Evolutionary conservation across 1,140 invertebrate genomes (phyloP).

Genomic region (Drosophila burlai): DNA sequence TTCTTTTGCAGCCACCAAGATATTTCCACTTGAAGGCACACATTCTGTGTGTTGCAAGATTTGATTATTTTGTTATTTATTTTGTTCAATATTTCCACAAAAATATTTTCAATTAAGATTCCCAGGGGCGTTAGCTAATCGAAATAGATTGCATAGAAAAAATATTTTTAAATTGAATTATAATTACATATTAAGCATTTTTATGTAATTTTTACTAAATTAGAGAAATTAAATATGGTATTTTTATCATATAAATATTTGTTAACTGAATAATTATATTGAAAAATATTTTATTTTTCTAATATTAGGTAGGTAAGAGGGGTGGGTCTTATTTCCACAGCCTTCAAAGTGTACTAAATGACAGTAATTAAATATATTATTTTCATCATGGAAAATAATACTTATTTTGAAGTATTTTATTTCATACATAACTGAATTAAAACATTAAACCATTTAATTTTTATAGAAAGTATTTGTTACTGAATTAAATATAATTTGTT

Average conservation of each 20-base stretch:
- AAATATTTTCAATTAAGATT: constrained; percentile 5
- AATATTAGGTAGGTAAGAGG: too few relatives aligned
- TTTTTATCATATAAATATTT: too few relatives aligned
- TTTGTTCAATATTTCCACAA: constrained; percentile 5
- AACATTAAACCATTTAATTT: too few relatives aligned
- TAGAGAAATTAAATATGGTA: too few relatives aligned
- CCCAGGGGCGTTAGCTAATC: background rate
- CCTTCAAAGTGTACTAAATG: too few relatives aligned
- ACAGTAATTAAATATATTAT: too few relatives aligned
- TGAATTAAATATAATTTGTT: background rate
- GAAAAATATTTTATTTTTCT: background rate
- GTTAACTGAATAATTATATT: background rate
- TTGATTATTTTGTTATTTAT: constrained; percentile 25
- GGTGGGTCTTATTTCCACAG: too few relatives aligned
- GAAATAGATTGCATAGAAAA: background rate
- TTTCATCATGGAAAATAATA: too few relatives aligned
- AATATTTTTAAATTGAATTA: background rate
- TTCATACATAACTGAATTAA: too few relatives aligned
- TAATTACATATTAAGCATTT: background rate
- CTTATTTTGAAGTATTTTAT: too few relatives aligned
- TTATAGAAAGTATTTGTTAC: background rate
- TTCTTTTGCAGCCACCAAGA: constrained; percentile 23
- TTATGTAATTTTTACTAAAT: background rate
- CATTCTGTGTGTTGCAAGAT: constrained; percentile 35
- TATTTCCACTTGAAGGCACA: constrained; percentile 22